These are phyloP conservation scores for Pteropus alecto DNA, from an alignment of 2,113 vertebrate species.

Conservation along the genomic window DNA sequence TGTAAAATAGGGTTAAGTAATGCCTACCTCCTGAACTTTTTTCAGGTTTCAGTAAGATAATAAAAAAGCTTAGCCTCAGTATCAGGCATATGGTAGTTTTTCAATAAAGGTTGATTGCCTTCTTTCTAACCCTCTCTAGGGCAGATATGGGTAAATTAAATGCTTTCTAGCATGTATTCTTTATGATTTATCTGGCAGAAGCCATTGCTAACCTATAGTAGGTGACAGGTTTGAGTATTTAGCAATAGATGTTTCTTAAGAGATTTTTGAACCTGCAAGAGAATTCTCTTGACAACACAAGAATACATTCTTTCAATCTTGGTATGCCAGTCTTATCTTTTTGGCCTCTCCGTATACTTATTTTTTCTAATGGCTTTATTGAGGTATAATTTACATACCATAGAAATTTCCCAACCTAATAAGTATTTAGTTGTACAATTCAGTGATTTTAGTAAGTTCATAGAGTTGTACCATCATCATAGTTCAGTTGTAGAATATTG, in stretches of 20 bases:
- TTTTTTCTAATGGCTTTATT: not conserved
- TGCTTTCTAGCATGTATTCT: not conserved
- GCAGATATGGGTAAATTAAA: not conserved
- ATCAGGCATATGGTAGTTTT: not conserved
- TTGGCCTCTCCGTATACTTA: not conserved
- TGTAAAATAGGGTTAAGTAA: slow-evolving; percentile 31
- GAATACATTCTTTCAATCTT: not conserved
- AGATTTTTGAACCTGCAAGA: not conserved
- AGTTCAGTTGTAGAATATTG: not conserved
- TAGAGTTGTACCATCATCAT: not conserved
- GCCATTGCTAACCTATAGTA: not conserved
- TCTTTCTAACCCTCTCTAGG: not conserved
- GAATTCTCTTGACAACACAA: not conserved
- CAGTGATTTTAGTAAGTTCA: not conserved
- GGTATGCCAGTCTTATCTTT: not conserved
- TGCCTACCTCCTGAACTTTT: slow-evolving; percentile 17
- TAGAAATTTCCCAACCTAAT: not conserved
- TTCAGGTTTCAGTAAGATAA: not conserved
- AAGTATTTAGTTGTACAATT: not conserved
- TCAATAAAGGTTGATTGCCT: not conserved
- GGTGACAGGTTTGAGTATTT: not conserved
- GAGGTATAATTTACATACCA: not conserved
- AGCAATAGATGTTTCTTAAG: not conserved
- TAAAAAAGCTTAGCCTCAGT: not conserved
- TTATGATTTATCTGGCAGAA: not conserved